Conservation (phyloP, 1,140 invertebrate genomes). For the Drosophila littoralis region DNA sequence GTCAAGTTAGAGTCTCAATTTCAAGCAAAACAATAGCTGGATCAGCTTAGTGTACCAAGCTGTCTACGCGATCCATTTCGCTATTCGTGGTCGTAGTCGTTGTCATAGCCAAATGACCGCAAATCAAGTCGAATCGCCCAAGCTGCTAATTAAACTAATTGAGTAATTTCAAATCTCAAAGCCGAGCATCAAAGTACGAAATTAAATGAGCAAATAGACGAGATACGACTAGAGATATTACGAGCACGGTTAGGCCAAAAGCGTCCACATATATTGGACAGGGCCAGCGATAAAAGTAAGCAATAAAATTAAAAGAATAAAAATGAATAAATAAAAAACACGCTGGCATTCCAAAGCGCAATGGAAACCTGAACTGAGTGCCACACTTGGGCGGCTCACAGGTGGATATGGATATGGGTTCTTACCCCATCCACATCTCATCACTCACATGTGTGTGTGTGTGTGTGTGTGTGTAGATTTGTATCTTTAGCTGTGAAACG, state of each 20-base stretch:
- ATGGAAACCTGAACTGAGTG: constrained; percentile 63
- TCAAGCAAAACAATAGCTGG: not conserved
- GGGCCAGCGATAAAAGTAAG: constrained; percentile 37
- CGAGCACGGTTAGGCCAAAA: constrained; percentile 20
- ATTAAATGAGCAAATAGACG: constrained; percentile 77
- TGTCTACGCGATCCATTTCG: constrained; percentile 63
- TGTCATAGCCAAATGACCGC: constrained; percentile 57
- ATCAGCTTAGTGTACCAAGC: constrained; percentile 4
- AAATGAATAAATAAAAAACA: constrained; percentile 25
- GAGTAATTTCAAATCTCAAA: constrained; percentile 74
- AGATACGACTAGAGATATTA: constrained; percentile 25
- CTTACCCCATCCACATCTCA: constrained; percentile 6
- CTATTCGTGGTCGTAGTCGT: constrained; percentile 1
- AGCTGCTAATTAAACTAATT: constrained; percentile 81
- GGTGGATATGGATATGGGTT: constrained; percentile 17
- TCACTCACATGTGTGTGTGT: constrained; percentile 18
- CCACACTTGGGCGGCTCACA: constrained; percentile 20
- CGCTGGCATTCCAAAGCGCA: constrained; percentile 41
- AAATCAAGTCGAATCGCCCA: constrained; percentile 55
- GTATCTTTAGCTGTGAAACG: constrained; percentile 33
- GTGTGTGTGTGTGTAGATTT: constrained; percentile 18
- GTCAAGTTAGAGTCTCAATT: not conserved
- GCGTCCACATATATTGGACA: constrained; percentile 24
- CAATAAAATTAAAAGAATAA: constrained; percentile 30
- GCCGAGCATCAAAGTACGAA: constrained; percentile 56